phyloP scores from a whole-genome alignment of 1,140 invertebrate species.

The Anadara kagoshimensis region DNA sequence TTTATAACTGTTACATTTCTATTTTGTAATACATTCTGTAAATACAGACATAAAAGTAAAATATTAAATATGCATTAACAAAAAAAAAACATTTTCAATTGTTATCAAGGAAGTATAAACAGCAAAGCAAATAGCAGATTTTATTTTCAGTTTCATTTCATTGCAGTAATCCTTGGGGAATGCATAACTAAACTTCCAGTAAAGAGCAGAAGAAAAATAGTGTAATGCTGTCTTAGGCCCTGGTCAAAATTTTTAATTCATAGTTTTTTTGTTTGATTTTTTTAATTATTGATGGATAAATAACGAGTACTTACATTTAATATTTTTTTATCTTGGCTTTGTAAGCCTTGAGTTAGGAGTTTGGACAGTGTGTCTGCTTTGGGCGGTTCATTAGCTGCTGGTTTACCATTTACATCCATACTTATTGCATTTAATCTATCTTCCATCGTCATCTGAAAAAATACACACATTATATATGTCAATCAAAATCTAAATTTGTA shows the following conservation, averaged over 20 bases:
- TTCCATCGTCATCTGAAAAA: constrained; percentile 67
- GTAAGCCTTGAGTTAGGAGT: constrained; percentile 68
- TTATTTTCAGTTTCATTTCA: too few relatives aligned
- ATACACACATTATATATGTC: neutral
- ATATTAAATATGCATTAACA: too few relatives aligned
- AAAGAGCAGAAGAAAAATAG: too few relatives aligned
- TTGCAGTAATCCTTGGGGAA: too few relatives aligned
- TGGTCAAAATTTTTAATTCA: too few relatives aligned
- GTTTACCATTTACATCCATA: constrained; percentile 49
- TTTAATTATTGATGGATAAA: too few relatives aligned
- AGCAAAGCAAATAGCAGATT: too few relatives aligned
- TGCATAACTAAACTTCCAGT: too few relatives aligned
- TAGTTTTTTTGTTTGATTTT: too few relatives aligned
- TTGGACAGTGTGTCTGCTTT: constrained; percentile 65
- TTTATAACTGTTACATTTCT: constrained; percentile 53
- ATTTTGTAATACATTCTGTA: constrained; percentile 65
- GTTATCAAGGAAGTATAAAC: too few relatives aligned
- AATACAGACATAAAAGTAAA: neutral
- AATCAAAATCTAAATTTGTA: neutral
- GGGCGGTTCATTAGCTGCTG: constrained; percentile 46
- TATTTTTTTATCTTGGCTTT: constrained; percentile 67
- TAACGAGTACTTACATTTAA: constrained; percentile 60
- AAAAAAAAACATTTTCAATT: too few relatives aligned
- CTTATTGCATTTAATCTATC: constrained; percentile 67
- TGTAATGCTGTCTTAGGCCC: too few relatives aligned